A percentile compares a stretch with the other conserved stretches of the same genome.
Conservation (phyloP, 2,888 invertebrate genomes). For the Danaus chrysippus region DNA sequence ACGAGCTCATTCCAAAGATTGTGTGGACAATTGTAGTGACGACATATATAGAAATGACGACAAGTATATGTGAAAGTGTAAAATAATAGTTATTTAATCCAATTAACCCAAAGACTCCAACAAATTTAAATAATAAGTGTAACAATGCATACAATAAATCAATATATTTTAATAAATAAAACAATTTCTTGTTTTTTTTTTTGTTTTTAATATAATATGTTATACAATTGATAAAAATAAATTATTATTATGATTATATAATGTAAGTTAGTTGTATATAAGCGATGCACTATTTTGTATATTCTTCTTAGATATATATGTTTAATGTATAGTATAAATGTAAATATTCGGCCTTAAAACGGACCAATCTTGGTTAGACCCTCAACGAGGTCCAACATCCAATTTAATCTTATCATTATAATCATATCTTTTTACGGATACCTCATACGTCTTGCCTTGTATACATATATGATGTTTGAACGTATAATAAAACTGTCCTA, state of each 20-base stretch:
- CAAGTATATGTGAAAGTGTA: conserved; percentile 29
- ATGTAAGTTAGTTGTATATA: neutral
- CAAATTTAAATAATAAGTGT: conserved; percentile 27
- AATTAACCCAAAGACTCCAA: conserved; percentile 26
- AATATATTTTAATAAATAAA: conserved; percentile 13
- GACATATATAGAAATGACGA: conserved; percentile 46
- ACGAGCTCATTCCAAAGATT: conserved; percentile 69
- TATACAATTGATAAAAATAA: neutral
- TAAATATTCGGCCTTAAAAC: conserved; percentile 56
- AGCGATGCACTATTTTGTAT: conserved; percentile 3
- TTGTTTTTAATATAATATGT: conserved; percentile 5
- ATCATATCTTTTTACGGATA: conserved; percentile 28
- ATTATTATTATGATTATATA: neutral
- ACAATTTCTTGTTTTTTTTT: conserved; percentile 4
- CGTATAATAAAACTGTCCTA: neutral
- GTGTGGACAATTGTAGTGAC: conserved; percentile 44
- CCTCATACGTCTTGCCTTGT: neutral
- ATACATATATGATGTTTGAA: neutral
- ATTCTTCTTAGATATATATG: neutral
- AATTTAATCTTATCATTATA: conserved; percentile 36
- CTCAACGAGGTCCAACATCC: conserved; percentile 23
- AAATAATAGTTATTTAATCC: conserved; percentile 5
- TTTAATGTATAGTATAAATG: conserved; percentile 17
- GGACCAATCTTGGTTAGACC: conserved; percentile 61
- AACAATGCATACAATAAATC: conserved; percentile 15